phyloP scores from a whole-genome alignment of 2,113 vertebrate genomes.

The Apteryx owenii region DNA sequence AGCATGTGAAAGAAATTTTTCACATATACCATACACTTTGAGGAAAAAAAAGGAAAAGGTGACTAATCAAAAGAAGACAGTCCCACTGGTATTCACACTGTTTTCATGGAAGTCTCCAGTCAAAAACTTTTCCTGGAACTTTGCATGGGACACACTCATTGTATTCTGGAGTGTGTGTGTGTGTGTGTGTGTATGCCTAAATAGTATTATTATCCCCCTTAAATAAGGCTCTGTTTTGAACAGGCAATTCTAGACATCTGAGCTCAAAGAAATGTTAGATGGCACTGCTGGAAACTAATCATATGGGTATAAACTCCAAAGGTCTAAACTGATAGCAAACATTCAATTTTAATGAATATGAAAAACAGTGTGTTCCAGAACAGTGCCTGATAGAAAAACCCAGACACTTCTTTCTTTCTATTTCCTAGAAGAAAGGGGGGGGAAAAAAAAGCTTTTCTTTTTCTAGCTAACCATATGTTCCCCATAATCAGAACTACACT shows the following conservation, averaged over 20 bases:
- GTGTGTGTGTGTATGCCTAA: neutral
- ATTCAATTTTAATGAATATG: neutral
- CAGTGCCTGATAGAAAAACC: neutral
- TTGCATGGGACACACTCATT: neutral
- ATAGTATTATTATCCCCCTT: neutral
- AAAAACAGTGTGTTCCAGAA: neutral
- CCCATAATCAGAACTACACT: neutral
- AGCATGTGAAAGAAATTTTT: neutral
- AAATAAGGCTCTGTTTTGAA: neutral
- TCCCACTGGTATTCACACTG: neutral
- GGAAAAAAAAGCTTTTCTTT: neutral
- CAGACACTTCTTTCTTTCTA: neutral
- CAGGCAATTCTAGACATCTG: neutral
- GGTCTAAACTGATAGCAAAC: neutral
- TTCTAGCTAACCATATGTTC: neutral
- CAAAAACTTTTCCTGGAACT: neutral
- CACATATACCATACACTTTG: neutral
- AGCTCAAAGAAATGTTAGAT: neutral
- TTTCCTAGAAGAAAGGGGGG: neutral
- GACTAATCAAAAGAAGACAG: neutral
- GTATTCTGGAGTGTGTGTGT: fast-evolving
- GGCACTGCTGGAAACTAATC: neutral
- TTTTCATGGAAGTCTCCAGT: neutral
- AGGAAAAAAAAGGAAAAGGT: neutral
- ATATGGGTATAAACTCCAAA: neutral